phyloP scores from a whole-genome alignment of 2,113 vertebrate species.

The Lanius ludovicianus region DNA sequence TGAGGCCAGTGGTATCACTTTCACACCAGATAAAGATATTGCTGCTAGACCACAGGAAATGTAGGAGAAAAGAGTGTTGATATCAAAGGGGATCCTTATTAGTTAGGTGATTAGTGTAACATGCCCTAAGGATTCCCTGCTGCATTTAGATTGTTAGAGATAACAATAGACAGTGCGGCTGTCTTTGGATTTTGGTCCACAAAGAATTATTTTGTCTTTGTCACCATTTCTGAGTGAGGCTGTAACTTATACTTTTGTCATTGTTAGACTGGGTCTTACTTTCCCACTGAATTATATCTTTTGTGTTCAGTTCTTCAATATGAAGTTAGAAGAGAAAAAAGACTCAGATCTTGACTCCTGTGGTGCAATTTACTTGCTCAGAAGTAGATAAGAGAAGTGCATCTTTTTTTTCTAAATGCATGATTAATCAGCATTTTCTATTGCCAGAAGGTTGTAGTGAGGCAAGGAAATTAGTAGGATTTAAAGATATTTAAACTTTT shows the following conservation, averaged over 20 bases:
- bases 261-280: neutral
- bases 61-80: neutral
- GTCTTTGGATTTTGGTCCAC: neutral
- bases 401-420: neutral
- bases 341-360: neutral
- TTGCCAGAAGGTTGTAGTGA: neutral
- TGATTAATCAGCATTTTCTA: conserved; percentile 2
- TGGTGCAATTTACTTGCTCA: neutral
- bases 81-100: neutral
- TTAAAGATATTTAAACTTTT: neutral
- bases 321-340: neutral
- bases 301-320: neutral
- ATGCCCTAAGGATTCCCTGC: neutral
- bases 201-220: neutral
- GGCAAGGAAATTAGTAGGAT: neutral
- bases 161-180: neutral
- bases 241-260: conserved; percentile 5
- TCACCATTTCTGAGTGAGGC: neutral
- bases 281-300: neutral
- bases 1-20: neutral
- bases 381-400: neutral
- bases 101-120: neutral
- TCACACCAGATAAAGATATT: neutral
- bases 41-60: neutral
- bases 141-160: neutral